Base-by-base conservation (phyloP, 2,113 vertebrate genomes). In the Morone chrysops region DNA sequence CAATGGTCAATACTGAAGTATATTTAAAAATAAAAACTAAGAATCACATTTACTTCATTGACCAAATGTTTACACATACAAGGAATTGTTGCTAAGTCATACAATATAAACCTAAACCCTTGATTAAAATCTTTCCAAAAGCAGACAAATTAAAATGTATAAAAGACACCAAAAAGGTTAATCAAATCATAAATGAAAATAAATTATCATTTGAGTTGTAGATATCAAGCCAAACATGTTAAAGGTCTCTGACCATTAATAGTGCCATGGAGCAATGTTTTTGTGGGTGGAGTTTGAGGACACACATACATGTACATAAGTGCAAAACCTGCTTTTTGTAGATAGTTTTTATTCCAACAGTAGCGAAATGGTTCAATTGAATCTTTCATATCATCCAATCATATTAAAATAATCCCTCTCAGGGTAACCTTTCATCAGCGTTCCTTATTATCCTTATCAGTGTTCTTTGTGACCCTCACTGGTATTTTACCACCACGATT, bases 371-470 rank as follows among this genome's bases (percentile, higher is more conserved):
- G 10, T 69, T 76, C n/a, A 47, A 53, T 17, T 10, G n/a, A 75
- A 59, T 0, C 41, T 63, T 53, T 22, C 50, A 48, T 41, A 56
- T 70, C 25, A 43, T n/a, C n/a, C 48, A 43, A 6, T 82, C 56
- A 48, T 59, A 60, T 70, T 74, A 43, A 36, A 47, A 72, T 43
- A 69, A 82, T 73, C 53, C 54, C 80, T 77, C 31, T 71, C 25
- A 25, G 41, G 31, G 31, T 70, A 47, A 41, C 62, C 54, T 72
- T 62, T 86, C 70, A 62, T 73, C 22, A 50, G 53, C 25, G 1
- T 5, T 60, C 45, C 50, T 66, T 62, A 40, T 86, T 73, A 74
- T 76, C 71, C 62, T 80, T 70, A 75, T 78, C 78, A 50, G 69
- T 41, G 51, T 8, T 48, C 41, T 43, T 5, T 12, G 1, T 74